phyloP scores from a whole-genome alignment of 2,888 invertebrate species.

The Osedax frankpressi region DNA sequence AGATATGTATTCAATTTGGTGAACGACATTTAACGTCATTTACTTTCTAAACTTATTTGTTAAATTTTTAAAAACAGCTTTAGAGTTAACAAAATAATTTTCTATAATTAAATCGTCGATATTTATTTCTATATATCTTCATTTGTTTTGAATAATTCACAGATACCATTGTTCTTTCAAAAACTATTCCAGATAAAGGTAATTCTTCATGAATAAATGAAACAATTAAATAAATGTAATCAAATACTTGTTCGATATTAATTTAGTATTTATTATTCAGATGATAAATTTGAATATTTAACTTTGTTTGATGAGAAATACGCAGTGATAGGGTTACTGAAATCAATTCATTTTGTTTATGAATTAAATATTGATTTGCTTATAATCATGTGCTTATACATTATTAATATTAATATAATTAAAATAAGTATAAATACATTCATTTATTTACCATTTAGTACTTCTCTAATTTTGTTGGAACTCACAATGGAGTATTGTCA shows the following conservation, averaged over 20 bases:
- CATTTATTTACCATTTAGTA: constrained; percentile 43
- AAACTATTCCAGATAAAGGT: neutral
- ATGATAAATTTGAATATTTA: neutral
- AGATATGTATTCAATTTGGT: no score
- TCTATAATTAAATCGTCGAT: no score
- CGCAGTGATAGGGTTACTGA: neutral
- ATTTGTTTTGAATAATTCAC: neutral
- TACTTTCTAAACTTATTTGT: no score
- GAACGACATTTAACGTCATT: no score
- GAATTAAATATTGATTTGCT: neutral
- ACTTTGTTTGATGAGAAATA: neutral
- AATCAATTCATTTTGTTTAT: neutral
- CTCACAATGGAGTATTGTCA: constrained; percentile 81
- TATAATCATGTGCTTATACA: neutral
- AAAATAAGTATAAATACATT: no score
- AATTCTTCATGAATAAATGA: neutral
- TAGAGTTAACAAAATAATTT: no score
- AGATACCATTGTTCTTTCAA: neutral
- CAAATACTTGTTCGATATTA: neutral
- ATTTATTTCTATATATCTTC: no score
- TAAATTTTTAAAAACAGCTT: no score
- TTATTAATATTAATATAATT: no score
- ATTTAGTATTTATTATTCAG: neutral
- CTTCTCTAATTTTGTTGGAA: constrained; percentile 72
- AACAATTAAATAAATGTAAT: neutral